These are phyloP conservation scores for Pampusana beccarii DNA, from an alignment of 2,113 vertebrate species.

Conservation along the genomic window DNA sequence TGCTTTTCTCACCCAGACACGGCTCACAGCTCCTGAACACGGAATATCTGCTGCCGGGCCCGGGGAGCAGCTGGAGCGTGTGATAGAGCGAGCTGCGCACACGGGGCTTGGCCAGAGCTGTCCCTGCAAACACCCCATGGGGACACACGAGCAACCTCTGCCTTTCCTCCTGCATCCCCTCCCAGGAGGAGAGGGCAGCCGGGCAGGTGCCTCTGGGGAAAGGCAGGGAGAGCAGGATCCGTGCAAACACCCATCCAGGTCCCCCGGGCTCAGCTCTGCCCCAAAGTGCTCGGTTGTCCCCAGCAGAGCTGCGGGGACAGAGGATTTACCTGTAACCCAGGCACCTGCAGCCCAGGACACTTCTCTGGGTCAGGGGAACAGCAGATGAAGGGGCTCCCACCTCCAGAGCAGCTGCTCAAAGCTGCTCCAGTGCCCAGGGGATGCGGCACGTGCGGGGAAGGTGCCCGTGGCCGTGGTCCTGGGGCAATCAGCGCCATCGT, in stretches of 20 bases:
- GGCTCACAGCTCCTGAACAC: rapidly evolving
- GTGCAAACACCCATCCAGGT: background rate
- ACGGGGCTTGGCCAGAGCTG: rapidly evolving
- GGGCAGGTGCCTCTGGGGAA: background rate
- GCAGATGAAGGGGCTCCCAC: background rate
- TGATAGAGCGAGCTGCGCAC: rapidly evolving
- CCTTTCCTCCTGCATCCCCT: background rate
- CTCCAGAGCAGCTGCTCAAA: background rate
- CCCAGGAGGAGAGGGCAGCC: background rate
- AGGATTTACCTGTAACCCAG: rapidly evolving
- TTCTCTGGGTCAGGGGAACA: background rate
- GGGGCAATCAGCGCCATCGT: too few relatives aligned
- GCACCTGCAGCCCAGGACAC: background rate
- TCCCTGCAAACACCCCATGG: background rate
- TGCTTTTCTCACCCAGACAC: background rate
- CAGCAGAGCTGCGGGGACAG: background rate
- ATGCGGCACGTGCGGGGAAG: rapidly evolving
- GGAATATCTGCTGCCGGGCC: rapidly evolving
- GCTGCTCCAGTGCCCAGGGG: background rate
- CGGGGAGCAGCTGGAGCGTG: rapidly evolving
- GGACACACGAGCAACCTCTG: background rate
- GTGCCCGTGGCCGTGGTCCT: rapidly evolving
- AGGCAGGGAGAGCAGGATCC: background rate
- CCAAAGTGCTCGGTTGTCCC: rapidly evolving
- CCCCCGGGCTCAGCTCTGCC: background rate